These are phyloP conservation scores for Euwallacea similis DNA, from an alignment of 1,140 invertebrate species.

Conservation along the genomic window DNA sequence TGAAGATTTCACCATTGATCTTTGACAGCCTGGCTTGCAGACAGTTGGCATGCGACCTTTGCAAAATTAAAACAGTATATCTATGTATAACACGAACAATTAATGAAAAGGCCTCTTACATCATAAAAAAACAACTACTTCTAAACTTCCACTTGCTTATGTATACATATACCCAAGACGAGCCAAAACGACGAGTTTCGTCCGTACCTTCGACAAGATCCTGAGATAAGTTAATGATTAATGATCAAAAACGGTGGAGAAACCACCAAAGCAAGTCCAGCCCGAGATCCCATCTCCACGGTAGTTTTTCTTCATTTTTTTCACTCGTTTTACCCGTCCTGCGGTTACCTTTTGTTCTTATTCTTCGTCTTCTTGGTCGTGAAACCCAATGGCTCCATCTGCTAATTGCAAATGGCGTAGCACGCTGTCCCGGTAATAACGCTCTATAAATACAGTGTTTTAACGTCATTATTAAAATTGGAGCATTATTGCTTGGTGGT, in stretches of 20 bases:
- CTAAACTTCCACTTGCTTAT: constrained; percentile 1
- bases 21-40: no score
- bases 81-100: no score
- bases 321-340: no score
- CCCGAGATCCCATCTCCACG: constrained; percentile 38
- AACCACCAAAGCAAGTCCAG: constrained; percentile 27
- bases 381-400: constrained; percentile 36
- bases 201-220: constrained; percentile 6
- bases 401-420: constrained; percentile 45
- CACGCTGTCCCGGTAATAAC: constrained; percentile 12
- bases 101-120: no score
- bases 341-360: constrained; percentile 5
- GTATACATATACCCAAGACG: not conserved
- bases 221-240: constrained; percentile 36
- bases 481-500: constrained; percentile 3
- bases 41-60: no score
- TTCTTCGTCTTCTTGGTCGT: constrained; percentile 28
- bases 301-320: constrained; percentile 17
- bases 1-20: no score
- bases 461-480: constrained; percentile 24
- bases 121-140: not conserved
- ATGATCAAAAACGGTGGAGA: constrained; percentile 41
- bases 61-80: no score
- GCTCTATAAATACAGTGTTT: constrained; percentile 2
- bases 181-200: constrained; percentile 9